A percentile compares a stretch with the other conserved stretches of the same genome.
Evolutionary conservation across 2,113 vertebrate species (phyloP).

Genomic region (Odocoileus virginianus): DNA sequence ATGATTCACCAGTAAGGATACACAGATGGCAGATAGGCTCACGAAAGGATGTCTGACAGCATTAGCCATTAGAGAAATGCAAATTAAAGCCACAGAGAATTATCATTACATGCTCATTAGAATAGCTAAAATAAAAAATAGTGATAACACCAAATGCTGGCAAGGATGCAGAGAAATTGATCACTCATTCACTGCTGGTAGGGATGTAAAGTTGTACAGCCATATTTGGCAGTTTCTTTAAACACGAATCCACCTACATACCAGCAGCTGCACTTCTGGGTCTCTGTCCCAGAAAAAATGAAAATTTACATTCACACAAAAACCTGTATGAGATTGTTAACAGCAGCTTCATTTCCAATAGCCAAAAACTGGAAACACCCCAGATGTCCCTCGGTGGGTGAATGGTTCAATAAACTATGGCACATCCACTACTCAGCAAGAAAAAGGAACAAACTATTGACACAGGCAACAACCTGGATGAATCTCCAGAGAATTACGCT

Average conservation of each 20-base stretch:
- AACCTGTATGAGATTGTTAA: not conserved
- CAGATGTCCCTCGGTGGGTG: not conserved
- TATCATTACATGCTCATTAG: not conserved
- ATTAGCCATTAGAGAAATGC: not conserved
- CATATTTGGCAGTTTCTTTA: not conserved
- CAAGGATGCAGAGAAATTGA: not conserved
- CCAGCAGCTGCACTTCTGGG: not conserved
- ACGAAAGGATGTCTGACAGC: not conserved
- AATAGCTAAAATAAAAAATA: not conserved
- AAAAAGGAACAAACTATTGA: not conserved
- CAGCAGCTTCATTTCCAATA: not conserved
- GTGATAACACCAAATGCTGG: not conserved
- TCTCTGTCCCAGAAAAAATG: not conserved
- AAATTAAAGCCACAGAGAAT: not conserved
- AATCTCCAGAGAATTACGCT: not conserved
- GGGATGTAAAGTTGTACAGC: not conserved
- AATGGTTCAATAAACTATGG: not conserved
- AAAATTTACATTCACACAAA: not conserved
- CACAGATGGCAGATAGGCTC: not conserved
- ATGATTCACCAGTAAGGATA: not conserved
- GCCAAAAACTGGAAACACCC: not conserved
- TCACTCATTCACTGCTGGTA: not conserved
- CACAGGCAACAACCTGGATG: not conserved
- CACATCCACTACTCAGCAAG: not conserved
- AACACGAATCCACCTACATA: not conserved